A percentile compares a stretch with the other conserved stretches of the same genome.
Conservation (phyloP, 2,888 invertebrate genomes). For the Dolichomitus sp. region DNA sequence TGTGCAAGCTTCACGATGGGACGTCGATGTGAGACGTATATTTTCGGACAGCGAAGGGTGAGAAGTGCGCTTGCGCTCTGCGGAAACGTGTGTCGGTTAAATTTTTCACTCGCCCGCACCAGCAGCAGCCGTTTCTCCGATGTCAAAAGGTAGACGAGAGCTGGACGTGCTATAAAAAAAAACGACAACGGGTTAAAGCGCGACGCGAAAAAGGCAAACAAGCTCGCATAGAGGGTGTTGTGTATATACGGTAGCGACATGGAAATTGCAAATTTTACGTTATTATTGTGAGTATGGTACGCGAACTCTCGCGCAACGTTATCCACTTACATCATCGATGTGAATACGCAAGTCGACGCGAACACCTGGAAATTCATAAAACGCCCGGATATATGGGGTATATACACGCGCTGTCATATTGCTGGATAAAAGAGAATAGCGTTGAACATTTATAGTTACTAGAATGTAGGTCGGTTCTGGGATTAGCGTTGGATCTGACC, state of each 20-base stretch:
- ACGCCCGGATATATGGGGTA: not conserved
- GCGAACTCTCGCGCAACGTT: slow-evolving; percentile 49
- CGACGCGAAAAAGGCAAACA: slow-evolving; percentile 34
- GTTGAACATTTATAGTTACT: slow-evolving; percentile 13
- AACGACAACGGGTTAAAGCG: slow-evolving; percentile 19
- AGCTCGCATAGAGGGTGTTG: slow-evolving; percentile 6
- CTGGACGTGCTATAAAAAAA: slow-evolving; percentile 5
- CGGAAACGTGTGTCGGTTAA: slow-evolving; percentile 30
- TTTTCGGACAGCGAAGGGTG: not conserved
- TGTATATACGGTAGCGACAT: slow-evolving; percentile 1
- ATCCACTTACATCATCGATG: slow-evolving; percentile 58
- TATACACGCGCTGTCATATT: not conserved
- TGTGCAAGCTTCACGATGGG: not conserved
- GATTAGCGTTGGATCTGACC: not conserved
- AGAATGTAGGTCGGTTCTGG: not conserved
- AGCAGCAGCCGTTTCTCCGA: slow-evolving; percentile 33
- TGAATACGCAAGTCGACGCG: slow-evolving; percentile 28
- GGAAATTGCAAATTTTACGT: slow-evolving; percentile 48
- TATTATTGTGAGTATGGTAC: slow-evolving; percentile 46
- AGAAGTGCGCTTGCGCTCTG: slow-evolving; percentile 19
- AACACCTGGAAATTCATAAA: slow-evolving; percentile 38
- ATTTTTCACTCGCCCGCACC: slow-evolving; percentile 47
- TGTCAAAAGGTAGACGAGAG: slow-evolving; percentile 50
- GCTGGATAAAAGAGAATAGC: slow-evolving; percentile 38
- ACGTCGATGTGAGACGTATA: slow-evolving; percentile 16